phyloP scores from a whole-genome alignment of 2,113 vertebrate genomes.

The Aviceda subcristata region DNA sequence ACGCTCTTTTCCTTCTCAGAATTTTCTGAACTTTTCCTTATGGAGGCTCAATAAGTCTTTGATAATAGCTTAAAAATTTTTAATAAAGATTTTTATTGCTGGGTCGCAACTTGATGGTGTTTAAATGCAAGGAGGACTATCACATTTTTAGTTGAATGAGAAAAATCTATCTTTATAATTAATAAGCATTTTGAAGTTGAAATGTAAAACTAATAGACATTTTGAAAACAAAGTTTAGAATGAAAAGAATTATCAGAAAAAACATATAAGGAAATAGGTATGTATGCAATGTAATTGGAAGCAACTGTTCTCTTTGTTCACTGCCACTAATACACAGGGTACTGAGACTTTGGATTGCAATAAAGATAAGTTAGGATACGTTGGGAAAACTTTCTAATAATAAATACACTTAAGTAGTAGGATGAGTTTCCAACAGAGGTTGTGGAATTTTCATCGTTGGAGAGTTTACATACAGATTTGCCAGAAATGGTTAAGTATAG shows the following conservation, averaged over 20 bases:
- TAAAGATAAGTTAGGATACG: neutral
- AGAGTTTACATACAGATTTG: neutral
- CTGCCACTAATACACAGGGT: neutral
- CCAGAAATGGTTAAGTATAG: neutral
- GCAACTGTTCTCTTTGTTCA: neutral
- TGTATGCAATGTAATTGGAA: neutral
- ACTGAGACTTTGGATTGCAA: neutral
- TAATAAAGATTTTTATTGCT: neutral
- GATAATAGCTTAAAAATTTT: neutral
- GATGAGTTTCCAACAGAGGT: neutral
- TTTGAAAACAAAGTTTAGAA: neutral
- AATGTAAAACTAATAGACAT: neutral
- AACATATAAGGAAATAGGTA: neutral
- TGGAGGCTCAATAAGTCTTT: neutral
- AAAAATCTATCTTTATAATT: neutral
- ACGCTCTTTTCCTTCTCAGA: neutral
- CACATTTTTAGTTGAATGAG: neutral
- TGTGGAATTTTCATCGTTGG: neutral
- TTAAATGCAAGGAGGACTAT: neutral
- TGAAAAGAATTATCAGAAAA: neutral
- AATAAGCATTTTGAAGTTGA: neutral
- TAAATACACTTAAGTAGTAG: neutral
- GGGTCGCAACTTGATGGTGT: neutral
- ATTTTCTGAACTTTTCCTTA: neutral
- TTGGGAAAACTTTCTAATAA: neutral